A percentile compares a stretch with the other conserved stretches of the same genome.
Evolutionary conservation across 1,140 invertebrate genomes (phyloP).

Genomic region (Calycopis cecrops): DNA sequence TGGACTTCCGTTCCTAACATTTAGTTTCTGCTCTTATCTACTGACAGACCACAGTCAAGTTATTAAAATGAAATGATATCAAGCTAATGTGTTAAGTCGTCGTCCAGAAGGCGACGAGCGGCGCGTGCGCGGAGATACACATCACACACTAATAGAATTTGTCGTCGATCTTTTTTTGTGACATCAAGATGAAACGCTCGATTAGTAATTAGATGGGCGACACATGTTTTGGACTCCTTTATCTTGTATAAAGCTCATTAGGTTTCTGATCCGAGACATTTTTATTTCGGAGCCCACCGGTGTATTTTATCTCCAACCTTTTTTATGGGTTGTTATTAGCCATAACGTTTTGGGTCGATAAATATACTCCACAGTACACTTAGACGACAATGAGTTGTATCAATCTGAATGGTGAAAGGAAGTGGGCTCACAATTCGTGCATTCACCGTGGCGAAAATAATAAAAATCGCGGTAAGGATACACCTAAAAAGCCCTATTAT

Average conservation of each 20-base stretch:
- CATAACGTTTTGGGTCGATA: too few relatives aligned
- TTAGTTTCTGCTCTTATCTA: too few relatives aligned
- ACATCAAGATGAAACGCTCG: constrained; percentile 53
- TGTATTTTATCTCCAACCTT: neutral
- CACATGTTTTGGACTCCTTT: constrained; percentile 65
- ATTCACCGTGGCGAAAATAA: constrained; percentile 42
- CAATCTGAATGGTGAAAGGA: constrained; percentile 38
- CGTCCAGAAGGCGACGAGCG: constrained; percentile 16
- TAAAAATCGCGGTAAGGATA: constrained; percentile 53
- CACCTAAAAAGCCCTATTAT: constrained; percentile 63
- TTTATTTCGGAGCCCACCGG: constrained; percentile 19
- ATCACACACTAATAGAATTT: constrained; percentile 61
- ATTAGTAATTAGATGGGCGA: constrained; percentile 71
- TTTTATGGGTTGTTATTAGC: too few relatives aligned
- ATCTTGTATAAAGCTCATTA: constrained; percentile 60
- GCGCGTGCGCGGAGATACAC: constrained; percentile 51
- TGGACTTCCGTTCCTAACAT: too few relatives aligned
- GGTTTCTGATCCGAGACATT: constrained; percentile 24
- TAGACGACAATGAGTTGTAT: neutral
- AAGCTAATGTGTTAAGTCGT: constrained; percentile 1
- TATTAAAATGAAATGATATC: neutral
- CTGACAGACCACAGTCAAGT: too few relatives aligned
- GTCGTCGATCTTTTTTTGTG: constrained; percentile 62
- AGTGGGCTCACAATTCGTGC: constrained; percentile 58
- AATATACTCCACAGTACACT: too few relatives aligned